These are phyloP conservation scores for silkworm (Bombyx mori) DNA, from an alignment of 1,140 invertebrate genomes.

Conservation along the genomic window ASM3026992v2 NC_085114.1:10100001-10100500, in stretches of 20 bases:
- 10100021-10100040: no score
- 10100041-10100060: no score
- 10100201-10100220: slow-evolving; percentile 77
- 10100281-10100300: slow-evolving; percentile 75
- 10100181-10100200: slow-evolving; percentile 76
- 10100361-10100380: slow-evolving; percentile 76
- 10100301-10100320: slow-evolving; percentile 86
- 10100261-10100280: slow-evolving; percentile 82
- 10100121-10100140: slow-evolving; percentile 60
- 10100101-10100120: neutral
- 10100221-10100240: slow-evolving; percentile 74
- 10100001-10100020: no score
- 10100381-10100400: slow-evolving; percentile 72
- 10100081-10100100: neutral
- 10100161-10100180: slow-evolving; percentile 81
- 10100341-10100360: slow-evolving; percentile 77
- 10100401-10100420: neutral
- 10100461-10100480: neutral
- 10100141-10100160: slow-evolving; percentile 83
- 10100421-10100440: neutral
- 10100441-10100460: slow-evolving; percentile 4
- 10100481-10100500: no score
- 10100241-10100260: slow-evolving; percentile 83
- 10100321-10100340: slow-evolving; percentile 81
- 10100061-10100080: no score